These are phyloP conservation scores for Crotalus tigris DNA, from an alignment of 2,113 vertebrate genomes.

Conservation along the genomic window DNA sequence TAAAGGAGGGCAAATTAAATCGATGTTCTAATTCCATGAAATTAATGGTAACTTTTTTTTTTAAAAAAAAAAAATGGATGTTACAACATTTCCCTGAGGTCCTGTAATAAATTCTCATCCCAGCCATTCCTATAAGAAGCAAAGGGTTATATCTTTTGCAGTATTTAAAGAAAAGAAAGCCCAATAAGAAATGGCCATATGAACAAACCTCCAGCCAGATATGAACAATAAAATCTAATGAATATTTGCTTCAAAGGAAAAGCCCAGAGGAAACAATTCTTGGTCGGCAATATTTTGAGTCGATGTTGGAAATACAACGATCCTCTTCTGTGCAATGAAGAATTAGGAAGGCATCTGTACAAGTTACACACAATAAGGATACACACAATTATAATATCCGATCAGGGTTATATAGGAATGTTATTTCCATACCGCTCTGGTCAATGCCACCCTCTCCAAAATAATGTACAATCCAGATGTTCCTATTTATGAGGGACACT, in stretches of 20 bases:
- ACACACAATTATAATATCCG: not conserved
- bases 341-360: not conserved
- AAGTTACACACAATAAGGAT: not conserved
- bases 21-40: conserved; percentile 70
- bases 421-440: not conserved
- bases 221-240: not conserved
- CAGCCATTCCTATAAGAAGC: conserved; percentile 52
- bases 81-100: conserved; percentile 68
- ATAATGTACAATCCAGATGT: not conserved
- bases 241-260: not conserved
- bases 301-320: conserved; percentile 2
- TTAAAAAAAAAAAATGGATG: conserved; percentile 52
- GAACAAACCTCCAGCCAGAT: not conserved
- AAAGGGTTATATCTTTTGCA: conserved; percentile 52
- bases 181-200: not conserved
- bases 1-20: conserved; percentile 69
- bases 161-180: not conserved
- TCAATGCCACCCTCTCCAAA: not conserved
- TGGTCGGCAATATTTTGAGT: not conserved
- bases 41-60: conserved; percentile 71
- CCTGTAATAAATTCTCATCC: conserved; percentile 69
- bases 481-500: not conserved
- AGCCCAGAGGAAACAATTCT: not conserved
- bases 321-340: not conserved
- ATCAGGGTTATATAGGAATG: not conserved